Evolutionary conservation across 2,888 invertebrate genomes (phyloP).

Genomic region (Amphipyra tragopoginis): DNA sequence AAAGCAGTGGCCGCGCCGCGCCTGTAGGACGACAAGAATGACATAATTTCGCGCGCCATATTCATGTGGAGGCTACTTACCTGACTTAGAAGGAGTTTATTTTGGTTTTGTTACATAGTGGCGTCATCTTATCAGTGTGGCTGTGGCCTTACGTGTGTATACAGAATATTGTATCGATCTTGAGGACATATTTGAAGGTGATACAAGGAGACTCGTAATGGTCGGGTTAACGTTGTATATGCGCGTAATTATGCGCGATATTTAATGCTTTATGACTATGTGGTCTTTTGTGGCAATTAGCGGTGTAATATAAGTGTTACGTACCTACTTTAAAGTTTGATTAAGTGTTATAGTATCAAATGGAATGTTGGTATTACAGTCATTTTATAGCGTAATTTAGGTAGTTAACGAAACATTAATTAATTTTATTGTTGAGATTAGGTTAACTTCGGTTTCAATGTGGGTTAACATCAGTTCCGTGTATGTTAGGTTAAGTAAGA

Average conservation of each 20-base stretch:
- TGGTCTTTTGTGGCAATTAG: constrained; percentile 48
- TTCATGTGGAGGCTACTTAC: constrained; percentile 1
- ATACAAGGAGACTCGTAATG: constrained; percentile 35
- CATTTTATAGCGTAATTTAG: constrained; percentile 37
- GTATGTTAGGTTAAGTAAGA: neutral
- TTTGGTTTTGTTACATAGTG: neutral
- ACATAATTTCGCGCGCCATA: neutral
- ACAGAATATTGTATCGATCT: constrained; percentile 32
- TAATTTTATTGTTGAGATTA: constrained; percentile 44
- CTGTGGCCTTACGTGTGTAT: constrained; percentile 5
- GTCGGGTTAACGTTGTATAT: constrained; percentile 33
- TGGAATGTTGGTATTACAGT: constrained; percentile 42
- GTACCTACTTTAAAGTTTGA: constrained; percentile 55
- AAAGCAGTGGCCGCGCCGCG: neutral
- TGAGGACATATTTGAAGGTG: constrained; percentile 41
- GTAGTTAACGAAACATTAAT: constrained; percentile 48
- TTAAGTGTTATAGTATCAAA: constrained; percentile 51
- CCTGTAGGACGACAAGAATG: neutral
- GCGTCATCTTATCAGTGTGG: neutral
- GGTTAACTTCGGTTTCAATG: constrained; percentile 19
- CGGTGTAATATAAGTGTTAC: constrained; percentile 47
- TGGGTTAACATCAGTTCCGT: constrained; percentile 2
- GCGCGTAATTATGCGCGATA: constrained; percentile 39
- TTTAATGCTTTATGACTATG: constrained; percentile 48
- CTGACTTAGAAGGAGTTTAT: constrained; percentile 6